Evolutionary conservation across 2,888 invertebrate species (phyloP), one percentile per base, ranked within the genome.

Genomic region (Luffia ferchaultella): DNA sequence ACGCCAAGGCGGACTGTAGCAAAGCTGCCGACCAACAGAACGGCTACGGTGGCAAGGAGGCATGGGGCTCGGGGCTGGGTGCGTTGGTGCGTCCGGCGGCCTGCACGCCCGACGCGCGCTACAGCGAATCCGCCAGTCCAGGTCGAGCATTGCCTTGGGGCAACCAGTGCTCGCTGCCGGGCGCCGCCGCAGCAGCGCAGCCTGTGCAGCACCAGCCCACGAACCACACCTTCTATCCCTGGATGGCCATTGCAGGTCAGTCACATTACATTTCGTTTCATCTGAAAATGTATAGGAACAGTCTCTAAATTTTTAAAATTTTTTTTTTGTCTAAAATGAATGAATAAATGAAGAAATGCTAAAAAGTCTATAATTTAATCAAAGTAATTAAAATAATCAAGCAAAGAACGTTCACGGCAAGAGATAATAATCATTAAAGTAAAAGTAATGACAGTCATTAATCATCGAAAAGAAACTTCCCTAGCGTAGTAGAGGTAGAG

Each of bases 231-330:
- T 96, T 96, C 87, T 96, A 96, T 86, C 96, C 96, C 65, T 96
- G 96, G 96, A 96, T 96, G 96, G 96, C 96, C 85, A 96, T 96
- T 88, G 96, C 96, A 96, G 96, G 96, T 96, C 83, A 91, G 93
- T 88, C 40, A 45, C 48, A 49, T 46, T 48, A 46, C 42, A 50
- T 45, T 40, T 46, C 19, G 15, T 44, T 46, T 51, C 45, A 51
- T 50, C 42, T 46, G 16, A 18, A 42, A 51, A 44, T 18, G 5
- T 45, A 46, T 40, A 50, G 41, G 20, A 40, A 40, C 9, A 9
- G 9, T 43, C 16, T 43, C 16, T 43, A 9, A 9, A n/a, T 9
- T 12, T 5, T 5, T 43, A 9, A n/a, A 43, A 5, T 16, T 9
- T 16, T n/a, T 43, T 43, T 43, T 40, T 40, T 40, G n/a, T n/a